phyloP scores from a whole-genome alignment of 2,113 vertebrate genomes.

The Ornithorhynchus anatinus region DNA sequence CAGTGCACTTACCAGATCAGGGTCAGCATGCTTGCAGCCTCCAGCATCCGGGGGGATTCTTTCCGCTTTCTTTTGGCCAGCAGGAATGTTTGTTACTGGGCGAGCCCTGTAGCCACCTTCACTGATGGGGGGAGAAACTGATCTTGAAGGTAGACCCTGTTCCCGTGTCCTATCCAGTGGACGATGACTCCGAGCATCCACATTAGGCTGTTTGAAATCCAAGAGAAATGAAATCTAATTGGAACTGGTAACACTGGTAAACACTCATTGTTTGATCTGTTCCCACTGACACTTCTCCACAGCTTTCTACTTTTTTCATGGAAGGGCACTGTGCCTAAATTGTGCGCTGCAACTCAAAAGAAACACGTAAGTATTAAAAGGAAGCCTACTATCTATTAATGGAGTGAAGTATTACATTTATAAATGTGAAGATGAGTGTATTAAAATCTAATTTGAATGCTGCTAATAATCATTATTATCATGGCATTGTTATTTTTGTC shows the following conservation, averaged over 20 bases:
- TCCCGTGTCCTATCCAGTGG: slow-evolving; percentile 51
- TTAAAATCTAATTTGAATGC: not conserved
- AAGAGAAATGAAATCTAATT: not conserved
- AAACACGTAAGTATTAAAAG: not conserved
- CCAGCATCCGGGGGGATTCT: slow-evolving; percentile 69
- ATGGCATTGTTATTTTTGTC: not conserved
- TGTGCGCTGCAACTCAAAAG: not conserved
- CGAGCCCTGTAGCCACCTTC: slow-evolving; percentile 70
- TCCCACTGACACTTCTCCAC: not conserved
- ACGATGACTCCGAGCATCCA: slow-evolving; percentile 72
- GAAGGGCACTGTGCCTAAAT: too few species aligned
- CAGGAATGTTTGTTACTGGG: slow-evolving; percentile 5
- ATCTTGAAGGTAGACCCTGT: slow-evolving; percentile 24
- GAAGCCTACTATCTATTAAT: not conserved
- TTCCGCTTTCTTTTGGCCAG: not conserved
- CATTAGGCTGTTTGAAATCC: not conserved
- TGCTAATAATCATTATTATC: not conserved
- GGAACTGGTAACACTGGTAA: not conserved
- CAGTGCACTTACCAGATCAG: slow-evolving; percentile 71
- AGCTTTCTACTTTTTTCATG: not conserved
- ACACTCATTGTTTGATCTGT: not conserved
- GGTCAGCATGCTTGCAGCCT: slow-evolving; percentile 77
- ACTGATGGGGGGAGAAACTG: slow-evolving; percentile 68
- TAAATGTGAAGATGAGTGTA: not conserved
- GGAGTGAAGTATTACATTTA: not conserved